Base-by-base conservation (phyloP, 2,113 vertebrate species). In the Paraplagusia blochii region DNA sequence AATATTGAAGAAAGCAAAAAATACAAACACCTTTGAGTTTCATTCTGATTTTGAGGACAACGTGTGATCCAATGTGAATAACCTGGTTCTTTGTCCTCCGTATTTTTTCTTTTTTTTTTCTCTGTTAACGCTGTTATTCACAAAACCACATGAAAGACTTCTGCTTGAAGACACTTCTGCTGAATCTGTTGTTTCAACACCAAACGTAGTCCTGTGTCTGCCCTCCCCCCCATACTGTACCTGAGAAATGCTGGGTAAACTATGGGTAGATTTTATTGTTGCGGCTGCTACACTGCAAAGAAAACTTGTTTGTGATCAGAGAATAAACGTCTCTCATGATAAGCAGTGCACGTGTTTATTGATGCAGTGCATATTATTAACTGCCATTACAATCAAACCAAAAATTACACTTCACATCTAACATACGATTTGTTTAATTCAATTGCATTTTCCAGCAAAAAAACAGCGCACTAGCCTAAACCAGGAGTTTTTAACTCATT, bases 21-120 rank as follows among this genome's bases (percentile, higher is more conserved):
- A 40, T 1, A 11, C 7, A 40, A 11, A 29, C 22, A 29, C 38
- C 11, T 38, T 38, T 38, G 12, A 38, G 12, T 63, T 63, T 69
- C 54, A 18, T 34, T 61, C 2, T 1, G 6, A 52, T 59, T 43
- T 66, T 68, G 47, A 34, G 43, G 60, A 50, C 46, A 5, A 39
- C 17, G n/a, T 36, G n/a, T 54, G 56, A 45, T 65, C 77, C 63
- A 58, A n/a, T n/a, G n/a, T n/a, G 54, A 64, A 57, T 51, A 16
- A 65, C 63, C 59, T 59, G 62, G 40, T 54, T 53, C 42, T 61
- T 59, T 59, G 40, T 54, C 51, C 42, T 61, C 39, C 82, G 69
- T 77, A 58, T 71, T 18, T 36, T 47, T 36, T 38, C 15, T 15
- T 71, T 69, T 80, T 66, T 82, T 81, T 72, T 65, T 61, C 64